Percentiles rank a stretch among this genome's conserved stretches.
Evolutionary conservation across 2,113 vertebrate species (phyloP).

Genomic region (Pygoscelis antarcticus): DNA sequence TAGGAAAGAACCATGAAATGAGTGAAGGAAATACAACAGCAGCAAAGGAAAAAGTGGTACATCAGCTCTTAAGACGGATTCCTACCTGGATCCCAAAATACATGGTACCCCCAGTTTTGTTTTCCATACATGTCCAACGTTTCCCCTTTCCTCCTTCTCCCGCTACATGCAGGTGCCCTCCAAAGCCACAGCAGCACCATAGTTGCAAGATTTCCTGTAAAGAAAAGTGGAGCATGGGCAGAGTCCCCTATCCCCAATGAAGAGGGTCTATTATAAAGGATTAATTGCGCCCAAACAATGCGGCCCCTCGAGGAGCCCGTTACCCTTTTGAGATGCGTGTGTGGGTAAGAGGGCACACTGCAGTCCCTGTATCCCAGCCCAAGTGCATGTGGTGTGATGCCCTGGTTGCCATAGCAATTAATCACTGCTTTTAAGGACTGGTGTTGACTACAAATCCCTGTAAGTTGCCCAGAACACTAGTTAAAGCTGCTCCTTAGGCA

Average conservation of each 20-base stretch:
- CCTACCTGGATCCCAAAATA: neutral
- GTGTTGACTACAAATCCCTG: constrained; percentile 44
- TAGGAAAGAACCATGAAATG: neutral
- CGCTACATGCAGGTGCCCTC: rapidly evolving
- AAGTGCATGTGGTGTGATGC: constrained; percentile 14
- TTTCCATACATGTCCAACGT: neutral
- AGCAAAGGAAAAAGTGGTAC: neutral
- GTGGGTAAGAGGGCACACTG: constrained; percentile 26
- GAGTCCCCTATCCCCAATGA: neutral
- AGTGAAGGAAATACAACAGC: neutral
- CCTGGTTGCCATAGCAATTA: constrained; percentile 71
- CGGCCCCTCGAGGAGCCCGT: neutral
- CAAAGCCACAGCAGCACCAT: neutral
- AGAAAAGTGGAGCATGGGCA: neutral
- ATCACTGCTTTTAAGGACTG: constrained; percentile 42
- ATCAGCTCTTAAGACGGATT: neutral
- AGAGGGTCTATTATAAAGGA: constrained; percentile 24
- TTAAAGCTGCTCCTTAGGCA: constrained; percentile 37
- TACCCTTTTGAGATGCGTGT: constrained; percentile 13
- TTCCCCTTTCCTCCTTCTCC: neutral
- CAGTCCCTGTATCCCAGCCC: constrained; percentile 32
- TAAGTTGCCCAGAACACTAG: constrained; percentile 46
- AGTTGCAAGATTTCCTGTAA: neutral
- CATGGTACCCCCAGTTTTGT: neutral
- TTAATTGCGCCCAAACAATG: neutral